These are phyloP conservation scores for Cherax quadricarinatus DNA, from an alignment of 1,140 invertebrate species.

Conservation along the genomic window DNA sequence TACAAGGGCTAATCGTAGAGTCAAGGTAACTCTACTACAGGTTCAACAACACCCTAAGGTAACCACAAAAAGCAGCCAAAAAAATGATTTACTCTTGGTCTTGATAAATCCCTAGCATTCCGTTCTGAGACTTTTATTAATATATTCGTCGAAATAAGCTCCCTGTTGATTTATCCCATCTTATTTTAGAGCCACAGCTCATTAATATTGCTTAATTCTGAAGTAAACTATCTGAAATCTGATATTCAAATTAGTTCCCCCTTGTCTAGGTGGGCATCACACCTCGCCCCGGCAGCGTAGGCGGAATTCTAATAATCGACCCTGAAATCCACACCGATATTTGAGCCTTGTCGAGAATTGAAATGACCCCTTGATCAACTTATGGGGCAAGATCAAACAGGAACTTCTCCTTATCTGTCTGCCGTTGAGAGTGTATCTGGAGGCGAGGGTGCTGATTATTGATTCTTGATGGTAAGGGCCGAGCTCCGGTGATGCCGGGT, in stretches of 20 bases:
- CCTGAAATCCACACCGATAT: conserved; percentile 10
- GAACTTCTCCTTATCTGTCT: neutral
- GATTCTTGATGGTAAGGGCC: neutral
- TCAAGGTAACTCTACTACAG: no score
- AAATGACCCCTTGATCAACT: conserved; percentile 9
- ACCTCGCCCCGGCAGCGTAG: neutral
- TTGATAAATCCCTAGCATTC: neutral
- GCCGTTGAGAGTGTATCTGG: neutral
- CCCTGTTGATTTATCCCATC: neutral
- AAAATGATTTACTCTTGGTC: neutral
- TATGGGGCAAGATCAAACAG: conserved; percentile 1
- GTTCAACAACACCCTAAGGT: no score
- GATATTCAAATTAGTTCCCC: conserved; percentile 13
- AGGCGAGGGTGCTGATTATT: conserved; percentile 6
- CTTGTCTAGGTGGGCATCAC: conserved; percentile 3
- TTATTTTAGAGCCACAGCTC: neutral
- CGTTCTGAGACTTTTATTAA: neutral
- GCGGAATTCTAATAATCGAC: conserved; percentile 6
- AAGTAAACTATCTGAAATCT: neutral
- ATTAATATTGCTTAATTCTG: conserved; percentile 10
- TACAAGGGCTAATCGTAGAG: no score
- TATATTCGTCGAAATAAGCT: neutral
- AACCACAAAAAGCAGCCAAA: no score
- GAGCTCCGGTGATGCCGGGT: neutral
- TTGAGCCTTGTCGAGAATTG: conserved; percentile 2